Base-by-base conservation (phyloP, 2,888 invertebrate genomes). In the Acheta domesticus region DNA sequence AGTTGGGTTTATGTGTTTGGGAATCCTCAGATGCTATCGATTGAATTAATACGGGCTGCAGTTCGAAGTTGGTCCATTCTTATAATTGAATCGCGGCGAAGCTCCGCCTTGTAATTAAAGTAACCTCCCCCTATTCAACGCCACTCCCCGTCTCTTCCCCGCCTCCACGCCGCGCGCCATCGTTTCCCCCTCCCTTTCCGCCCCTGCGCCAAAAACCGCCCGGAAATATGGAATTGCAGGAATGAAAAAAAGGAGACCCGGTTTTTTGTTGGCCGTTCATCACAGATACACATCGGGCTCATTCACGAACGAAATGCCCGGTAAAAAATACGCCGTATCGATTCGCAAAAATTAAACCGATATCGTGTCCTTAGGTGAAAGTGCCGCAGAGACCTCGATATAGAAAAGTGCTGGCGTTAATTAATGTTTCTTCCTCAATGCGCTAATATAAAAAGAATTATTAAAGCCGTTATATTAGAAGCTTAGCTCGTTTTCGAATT, bases 1-100 rank as follows among this genome's bases (percentile, higher is more conserved):
- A 62, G 62, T 62, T 62, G 62, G 62, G 62, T 62, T 62, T 62
- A 62, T 62, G 62, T 62, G 62, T 62, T 62, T 62, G 62, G 62
- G n/a, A 62, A 62, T 62, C 62, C 16, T 62, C 62, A 62, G 62
- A 62, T 62, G 62, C 62, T 12, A 62, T 62, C 62, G 62, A 62
- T 62, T 62, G 62, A 62, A 62, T 62, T 62, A 62, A 62, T 62
- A 62, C 62, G 62, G 62, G 16, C 16, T 62, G 62, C 62, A 19
- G 62, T n/a, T 62, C 62, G 62, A 62, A 62, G 62, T 62, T 62
- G 62, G 62, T 62, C 62, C 62, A 62, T 62, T 62, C 62, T 62
- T 62, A 62, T 62, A 62, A 62, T 62, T 62, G 62, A 62, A 62
- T 62, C n/a, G 62, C 62, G 62, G 16, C 14, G 62, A 62, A n/a